These are phyloP conservation scores for Phortica okadai DNA, from an alignment of 2,888 invertebrate genomes.

Conservation along the genomic window DNA sequence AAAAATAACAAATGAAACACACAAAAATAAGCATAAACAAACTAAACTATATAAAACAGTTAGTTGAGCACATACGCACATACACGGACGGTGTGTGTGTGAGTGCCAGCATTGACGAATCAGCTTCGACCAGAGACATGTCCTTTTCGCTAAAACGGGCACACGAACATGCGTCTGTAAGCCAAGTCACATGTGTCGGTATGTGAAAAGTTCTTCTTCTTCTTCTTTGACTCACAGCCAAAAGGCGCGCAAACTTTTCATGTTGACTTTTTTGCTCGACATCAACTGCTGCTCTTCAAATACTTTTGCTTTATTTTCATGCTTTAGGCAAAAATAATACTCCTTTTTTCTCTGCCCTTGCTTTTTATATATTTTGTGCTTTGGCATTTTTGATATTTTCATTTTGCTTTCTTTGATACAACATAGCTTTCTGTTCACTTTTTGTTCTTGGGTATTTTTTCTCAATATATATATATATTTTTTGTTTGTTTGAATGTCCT, in stretches of 20 bases:
- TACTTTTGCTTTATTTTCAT: neutral
- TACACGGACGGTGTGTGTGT: neutral
- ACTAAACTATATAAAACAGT: neutral
- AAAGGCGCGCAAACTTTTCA: no score
- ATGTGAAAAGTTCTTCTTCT: no score
- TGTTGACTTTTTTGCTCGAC: no score
- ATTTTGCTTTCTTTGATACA: neutral
- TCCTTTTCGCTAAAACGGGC: conserved; percentile 14
- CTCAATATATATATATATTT: neutral
- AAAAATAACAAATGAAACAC: conserved; percentile 12
- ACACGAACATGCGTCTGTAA: neutral
- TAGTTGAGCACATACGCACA: conserved; percentile 6
- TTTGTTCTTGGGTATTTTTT: neutral
- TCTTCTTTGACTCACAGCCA: no score
- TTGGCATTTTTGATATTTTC: conserved; percentile 13
- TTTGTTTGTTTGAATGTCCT: neutral
- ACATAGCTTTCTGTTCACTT: neutral
- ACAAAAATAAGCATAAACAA: neutral
- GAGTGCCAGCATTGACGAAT: conserved; percentile 8
- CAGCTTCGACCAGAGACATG: neutral
- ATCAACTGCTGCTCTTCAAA: no score
- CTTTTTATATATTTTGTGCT: neutral
- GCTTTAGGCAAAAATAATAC: neutral
- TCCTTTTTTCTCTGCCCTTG: neutral
- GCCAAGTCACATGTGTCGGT: no score